Base-by-base conservation (phyloP, 2,113 vertebrate species). In the Scomber scombrus region DNA sequence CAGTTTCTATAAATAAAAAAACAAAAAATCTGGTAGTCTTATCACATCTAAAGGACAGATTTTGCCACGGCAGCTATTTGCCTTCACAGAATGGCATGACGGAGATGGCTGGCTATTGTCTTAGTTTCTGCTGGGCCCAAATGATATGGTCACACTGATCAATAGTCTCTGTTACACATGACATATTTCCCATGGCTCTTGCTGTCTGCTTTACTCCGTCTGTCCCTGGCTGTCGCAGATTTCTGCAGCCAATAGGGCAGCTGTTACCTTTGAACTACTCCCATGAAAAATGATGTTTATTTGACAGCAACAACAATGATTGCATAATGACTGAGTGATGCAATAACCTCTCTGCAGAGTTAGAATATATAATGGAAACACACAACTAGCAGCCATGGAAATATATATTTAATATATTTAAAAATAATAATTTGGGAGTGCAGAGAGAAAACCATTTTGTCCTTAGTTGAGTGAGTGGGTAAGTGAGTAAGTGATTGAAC, bases 171-270 rank as follows among this genome's bases (percentile, higher is more conserved):
- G 78, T 92, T 95, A 84, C 84, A 88, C 93, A 85, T 93, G 86
- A 95, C 95, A 87, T 86, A 94, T 95, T 96, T 96, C 91, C 88
- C 87, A 88, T 95, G 93, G 91, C 70, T 93, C 75, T 88, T 84
- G 55, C 72, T 91, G 88, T 90, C 89, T 86, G 86, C 88, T 85
- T 72, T 68, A 65, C 85, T 90, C 89, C 75, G 90, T 92, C 92
- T 88, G 90, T 89, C 85, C 75, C 77, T 2, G 31, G 45, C 89
- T 87, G 82, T 86, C 40, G 79, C 83, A 79, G 9, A 82, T 84
- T 67, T 84, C 78, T 80, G 68, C 79, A 80, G 61, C 64, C 52
- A 54, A 10, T 18, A 54, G 52, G 46, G 50, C 62, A 51, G 73
- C 14, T 56, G 69, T 63, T 72, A 81, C 81, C 68, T 79, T 81